phyloP scores from a whole-genome alignment of 2,113 vertebrate species.

The Dunckerocampus dactyliophorus region DNA sequence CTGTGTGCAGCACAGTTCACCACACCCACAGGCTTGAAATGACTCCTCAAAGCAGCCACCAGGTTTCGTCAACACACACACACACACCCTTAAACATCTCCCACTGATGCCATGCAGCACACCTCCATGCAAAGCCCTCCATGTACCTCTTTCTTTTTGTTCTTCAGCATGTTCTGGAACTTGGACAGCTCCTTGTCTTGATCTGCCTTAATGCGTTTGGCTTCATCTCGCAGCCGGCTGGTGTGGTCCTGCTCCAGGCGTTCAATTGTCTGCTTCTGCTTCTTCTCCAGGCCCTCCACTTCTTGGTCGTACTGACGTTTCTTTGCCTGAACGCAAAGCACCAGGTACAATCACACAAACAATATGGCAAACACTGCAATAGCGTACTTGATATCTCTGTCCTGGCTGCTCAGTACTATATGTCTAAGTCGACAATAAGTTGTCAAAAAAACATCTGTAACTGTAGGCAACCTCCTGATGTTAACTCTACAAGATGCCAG shows the following conservation, averaged over 20 bases:
- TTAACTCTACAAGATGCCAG: too few relatives aligned
- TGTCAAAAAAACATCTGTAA: background rate
- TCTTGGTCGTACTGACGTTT: slow-evolving; percentile 96
- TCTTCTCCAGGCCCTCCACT: slow-evolving; percentile 94
- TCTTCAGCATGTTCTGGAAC: slow-evolving; percentile 94
- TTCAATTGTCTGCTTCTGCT: slow-evolving; percentile 98
- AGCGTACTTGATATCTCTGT: background rate
- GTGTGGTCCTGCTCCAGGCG: slow-evolving; percentile 96
- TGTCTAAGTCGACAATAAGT: background rate
- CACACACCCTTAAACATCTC: slow-evolving; percentile 21
- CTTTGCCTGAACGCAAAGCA: slow-evolving; percentile 70
- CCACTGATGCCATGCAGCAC: slow-evolving; percentile 18
- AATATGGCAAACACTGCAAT: too few relatives aligned
- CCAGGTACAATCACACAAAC: too few relatives aligned
- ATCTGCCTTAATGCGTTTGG: slow-evolving; percentile 94
- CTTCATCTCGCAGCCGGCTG: slow-evolving; percentile 89
- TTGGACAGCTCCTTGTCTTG: slow-evolving; percentile 97
- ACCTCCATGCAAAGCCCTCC: slow-evolving; percentile 13
- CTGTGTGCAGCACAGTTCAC: slow-evolving; percentile 18
- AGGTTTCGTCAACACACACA: slow-evolving; percentile 20
- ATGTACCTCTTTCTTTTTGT: slow-evolving; percentile 93
- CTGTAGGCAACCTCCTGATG: too few relatives aligned
- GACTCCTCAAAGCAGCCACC: slow-evolving; percentile 10
- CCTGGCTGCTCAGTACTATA: background rate
- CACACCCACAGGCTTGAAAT: slow-evolving; percentile 24